Percentiles rank a stretch among this genome's conserved stretches.
Evolutionary conservation across 2,113 vertebrate species (phyloP).

Genomic region (Lonchura striata): DNA sequence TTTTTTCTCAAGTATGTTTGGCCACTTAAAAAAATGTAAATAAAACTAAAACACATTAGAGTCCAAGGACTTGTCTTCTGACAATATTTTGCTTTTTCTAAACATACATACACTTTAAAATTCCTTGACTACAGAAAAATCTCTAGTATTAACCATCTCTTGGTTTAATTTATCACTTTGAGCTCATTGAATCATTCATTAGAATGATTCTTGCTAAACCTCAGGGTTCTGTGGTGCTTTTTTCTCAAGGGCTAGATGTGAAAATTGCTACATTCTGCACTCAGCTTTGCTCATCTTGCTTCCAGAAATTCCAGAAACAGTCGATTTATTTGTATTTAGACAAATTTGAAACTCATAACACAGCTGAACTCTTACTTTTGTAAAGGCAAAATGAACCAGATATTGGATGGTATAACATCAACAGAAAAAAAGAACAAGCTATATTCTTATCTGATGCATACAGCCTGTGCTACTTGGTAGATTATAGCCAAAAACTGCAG

Average conservation of each 20-base stretch:
- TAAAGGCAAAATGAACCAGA: neutral
- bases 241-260: neutral
- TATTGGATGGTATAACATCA: neutral
- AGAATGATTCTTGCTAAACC: neutral
- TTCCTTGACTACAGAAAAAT: neutral
- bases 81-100: neutral
- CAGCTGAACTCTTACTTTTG: neutral
- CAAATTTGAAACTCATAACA: neutral
- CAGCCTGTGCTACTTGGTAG: neutral
- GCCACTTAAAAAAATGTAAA: neutral
- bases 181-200: neutral
- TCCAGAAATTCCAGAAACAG: neutral
- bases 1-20: rapidly evolving
- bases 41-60: neutral
- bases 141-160: neutral
- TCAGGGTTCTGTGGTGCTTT: neutral
- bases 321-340: neutral
- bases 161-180: neutral
- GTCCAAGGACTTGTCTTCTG: neutral
- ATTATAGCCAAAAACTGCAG: neutral
- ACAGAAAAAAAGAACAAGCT: neutral
- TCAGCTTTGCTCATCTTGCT: neutral
- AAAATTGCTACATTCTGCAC: neutral
- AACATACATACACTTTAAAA: neutral
- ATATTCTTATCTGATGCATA: neutral